These are phyloP conservation scores for Emmelina monodactyla DNA, from an alignment of 2,888 invertebrate species.

Conservation along the genomic window DNA sequence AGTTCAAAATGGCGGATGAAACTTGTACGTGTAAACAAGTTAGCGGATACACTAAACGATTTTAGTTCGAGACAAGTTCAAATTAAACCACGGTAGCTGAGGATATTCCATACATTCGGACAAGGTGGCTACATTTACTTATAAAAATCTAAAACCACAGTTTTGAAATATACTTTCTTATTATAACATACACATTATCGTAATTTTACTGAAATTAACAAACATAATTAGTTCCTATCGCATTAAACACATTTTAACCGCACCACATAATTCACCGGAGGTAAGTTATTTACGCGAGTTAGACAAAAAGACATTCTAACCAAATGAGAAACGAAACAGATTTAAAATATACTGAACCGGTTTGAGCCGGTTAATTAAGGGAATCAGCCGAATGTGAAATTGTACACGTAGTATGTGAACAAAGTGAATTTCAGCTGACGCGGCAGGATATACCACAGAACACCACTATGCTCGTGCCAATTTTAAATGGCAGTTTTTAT, in stretches of 20 bases:
- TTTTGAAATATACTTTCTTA: no score
- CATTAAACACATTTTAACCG: not conserved
- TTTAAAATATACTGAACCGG: slow-evolving; percentile 47
- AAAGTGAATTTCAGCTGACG: slow-evolving; percentile 1
- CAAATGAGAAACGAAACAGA: slow-evolving; percentile 25
- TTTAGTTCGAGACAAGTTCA: slow-evolving; percentile 27
- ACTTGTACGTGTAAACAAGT: slow-evolving; percentile 24
- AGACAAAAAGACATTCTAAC: not conserved
- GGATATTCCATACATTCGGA: no score
- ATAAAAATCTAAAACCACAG: no score
- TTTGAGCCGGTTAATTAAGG: slow-evolving; percentile 52
- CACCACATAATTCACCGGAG: not conserved
- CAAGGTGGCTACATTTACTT: no score
- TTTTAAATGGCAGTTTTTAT: not conserved
- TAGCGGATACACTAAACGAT: no score
- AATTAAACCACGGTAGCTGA: slow-evolving; percentile 29
- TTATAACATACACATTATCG: no score
- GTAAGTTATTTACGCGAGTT: not conserved
- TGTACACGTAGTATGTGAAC: slow-evolving; percentile 29
- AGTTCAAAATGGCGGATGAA: no score
- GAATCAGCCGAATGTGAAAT: slow-evolving; percentile 45
- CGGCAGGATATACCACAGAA: not conserved
- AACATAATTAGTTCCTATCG: not conserved
- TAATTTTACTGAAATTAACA: no score
- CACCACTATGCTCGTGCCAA: not conserved